Evolutionary conservation across 1,140 invertebrate species (phyloP).

Genomic region (Teleopsis dalmanni): DNA sequence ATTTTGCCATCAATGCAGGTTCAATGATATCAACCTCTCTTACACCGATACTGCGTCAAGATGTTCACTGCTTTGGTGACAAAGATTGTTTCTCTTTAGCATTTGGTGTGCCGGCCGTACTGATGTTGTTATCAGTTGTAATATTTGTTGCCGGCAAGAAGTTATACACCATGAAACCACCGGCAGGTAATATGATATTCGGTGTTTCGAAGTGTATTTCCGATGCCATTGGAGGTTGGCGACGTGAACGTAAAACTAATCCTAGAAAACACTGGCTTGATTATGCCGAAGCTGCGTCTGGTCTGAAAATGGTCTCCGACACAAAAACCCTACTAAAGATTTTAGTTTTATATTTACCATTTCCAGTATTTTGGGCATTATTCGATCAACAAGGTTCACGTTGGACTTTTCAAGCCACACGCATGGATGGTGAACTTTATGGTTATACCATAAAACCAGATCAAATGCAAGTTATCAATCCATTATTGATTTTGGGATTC

Average conservation of each 20-base stretch:
- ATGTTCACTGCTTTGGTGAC: conserved; percentile 74
- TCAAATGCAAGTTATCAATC: conserved; percentile 85
- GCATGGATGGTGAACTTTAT: conserved; percentile 77
- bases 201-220: conserved; percentile 67
- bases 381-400: conserved; percentile 81
- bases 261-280: conserved; percentile 67
- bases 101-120: conserved; percentile 81
- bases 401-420: conserved; percentile 90
- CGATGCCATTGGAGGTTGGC: conserved; percentile 47
- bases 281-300: conserved; percentile 66
- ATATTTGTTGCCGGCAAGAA: conserved; percentile 73
- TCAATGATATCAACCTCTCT: conserved; percentile 83
- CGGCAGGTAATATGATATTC: conserved; percentile 74
- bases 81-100: conserved; percentile 82
- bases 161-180: conserved; percentile 69
- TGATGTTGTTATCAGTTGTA: conserved; percentile 80
- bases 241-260: conserved; percentile 48
- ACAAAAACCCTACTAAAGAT: conserved; percentile 58
- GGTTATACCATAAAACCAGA: conserved; percentile 67
- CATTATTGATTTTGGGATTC: conserved; percentile 73
- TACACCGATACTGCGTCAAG: conserved; percentile 77
- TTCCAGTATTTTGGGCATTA: conserved; percentile 78
- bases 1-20: conserved; percentile 89
- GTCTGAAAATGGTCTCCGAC: conserved; percentile 57
- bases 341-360: conserved; percentile 64